These are phyloP conservation scores for Lepidothrix coronata DNA, from an alignment of 2,113 vertebrate species.

Conservation along the genomic window DNA sequence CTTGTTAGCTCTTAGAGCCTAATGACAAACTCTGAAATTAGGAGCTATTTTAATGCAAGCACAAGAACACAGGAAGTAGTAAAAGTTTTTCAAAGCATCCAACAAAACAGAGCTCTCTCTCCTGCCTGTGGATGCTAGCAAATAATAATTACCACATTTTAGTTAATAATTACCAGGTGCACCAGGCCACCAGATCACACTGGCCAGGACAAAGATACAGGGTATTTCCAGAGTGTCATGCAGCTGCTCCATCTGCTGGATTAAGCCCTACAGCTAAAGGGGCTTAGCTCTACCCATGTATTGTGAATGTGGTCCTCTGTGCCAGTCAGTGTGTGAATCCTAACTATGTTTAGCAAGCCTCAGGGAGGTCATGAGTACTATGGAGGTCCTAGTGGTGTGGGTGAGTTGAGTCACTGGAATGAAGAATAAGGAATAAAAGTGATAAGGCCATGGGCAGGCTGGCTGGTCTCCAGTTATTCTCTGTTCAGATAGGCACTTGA, in stretches of 20 bases:
- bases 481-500: not conserved
- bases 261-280: not conserved
- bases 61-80: not conserved
- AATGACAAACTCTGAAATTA: not conserved
- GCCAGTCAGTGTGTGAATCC: not conserved
- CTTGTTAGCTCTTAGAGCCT: not conserved
- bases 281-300: accelerated
- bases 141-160: not conserved
- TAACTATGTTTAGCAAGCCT: not conserved
- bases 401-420: not conserved
- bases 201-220: not conserved
- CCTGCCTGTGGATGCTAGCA: not conserved
- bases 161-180: not conserved
- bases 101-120: not conserved
- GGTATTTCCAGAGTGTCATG: not conserved
- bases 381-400: not conserved
- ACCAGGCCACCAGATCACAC: not conserved
- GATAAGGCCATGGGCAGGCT: not conserved
- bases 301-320: accelerated
- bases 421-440: not conserved
- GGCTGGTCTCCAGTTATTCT: not conserved
- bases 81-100: not conserved
- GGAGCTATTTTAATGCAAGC: not conserved
- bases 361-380: not conserved
- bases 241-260: constrained; percentile 53